Percentiles rank a stretch among this genome's conserved stretches.
Conservation (phyloP, 1,140 invertebrate species). For the Drosophila ananassae region DNA sequence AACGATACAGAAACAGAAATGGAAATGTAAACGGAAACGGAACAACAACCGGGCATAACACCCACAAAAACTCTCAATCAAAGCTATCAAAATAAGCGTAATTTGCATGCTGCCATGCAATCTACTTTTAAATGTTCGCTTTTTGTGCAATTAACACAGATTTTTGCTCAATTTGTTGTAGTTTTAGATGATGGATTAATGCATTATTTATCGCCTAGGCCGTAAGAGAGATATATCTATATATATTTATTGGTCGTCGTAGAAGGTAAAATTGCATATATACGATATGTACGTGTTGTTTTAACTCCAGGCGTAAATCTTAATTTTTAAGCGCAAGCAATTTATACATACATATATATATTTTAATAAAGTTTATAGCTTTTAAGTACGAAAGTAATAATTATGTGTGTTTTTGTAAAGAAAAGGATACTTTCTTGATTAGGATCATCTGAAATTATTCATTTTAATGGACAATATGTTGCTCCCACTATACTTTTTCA, state of each 20-base stretch:
- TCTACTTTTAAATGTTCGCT: slow-evolving; percentile 71
- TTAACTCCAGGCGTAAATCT: slow-evolving; percentile 71
- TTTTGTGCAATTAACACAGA: slow-evolving; percentile 68
- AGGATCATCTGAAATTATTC: too few species aligned
- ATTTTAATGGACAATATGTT: too few species aligned
- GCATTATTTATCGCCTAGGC: slow-evolving; percentile 38
- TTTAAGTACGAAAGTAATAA: slow-evolving; percentile 39
- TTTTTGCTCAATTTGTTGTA: slow-evolving; percentile 77
- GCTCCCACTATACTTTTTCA: too few species aligned
- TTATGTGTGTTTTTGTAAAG: neutral
- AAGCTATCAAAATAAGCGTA: slow-evolving; percentile 60
- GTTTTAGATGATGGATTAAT: slow-evolving; percentile 33
- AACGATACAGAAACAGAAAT: neutral
- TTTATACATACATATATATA: slow-evolving; percentile 73
- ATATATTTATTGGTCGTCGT: slow-evolving; percentile 73
- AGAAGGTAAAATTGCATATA: slow-evolving; percentile 60
- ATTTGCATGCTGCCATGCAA: slow-evolving; percentile 44
- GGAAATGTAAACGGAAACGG: too few species aligned
- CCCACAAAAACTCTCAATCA: slow-evolving; percentile 70
- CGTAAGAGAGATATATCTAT: slow-evolving; percentile 45
- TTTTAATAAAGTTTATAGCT: slow-evolving; percentile 80
- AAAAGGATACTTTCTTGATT: neutral
- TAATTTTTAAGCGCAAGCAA: slow-evolving; percentile 77
- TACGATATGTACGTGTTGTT: slow-evolving; percentile 60
- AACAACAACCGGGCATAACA: slow-evolving; percentile 3